phyloP scores from a whole-genome alignment of 2,113 vertebrate genomes.

The Lagenorhynchus albirostris region DNA sequence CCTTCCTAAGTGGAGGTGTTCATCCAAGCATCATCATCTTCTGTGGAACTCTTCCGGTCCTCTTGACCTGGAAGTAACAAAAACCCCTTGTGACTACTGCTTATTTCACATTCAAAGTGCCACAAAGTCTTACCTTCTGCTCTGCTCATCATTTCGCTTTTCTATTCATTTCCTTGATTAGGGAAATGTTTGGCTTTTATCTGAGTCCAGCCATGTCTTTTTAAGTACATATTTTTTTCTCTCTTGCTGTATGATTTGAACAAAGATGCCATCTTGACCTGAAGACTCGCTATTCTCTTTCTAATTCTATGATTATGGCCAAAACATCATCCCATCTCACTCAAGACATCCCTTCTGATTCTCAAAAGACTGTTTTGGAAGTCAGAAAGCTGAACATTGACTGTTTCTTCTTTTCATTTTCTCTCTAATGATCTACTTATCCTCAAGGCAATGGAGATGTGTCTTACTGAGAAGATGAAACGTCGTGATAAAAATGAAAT shows the following conservation, averaged over 20 bases:
- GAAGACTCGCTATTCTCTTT: neutral
- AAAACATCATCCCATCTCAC: neutral
- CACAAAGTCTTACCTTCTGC: neutral
- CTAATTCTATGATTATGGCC: neutral
- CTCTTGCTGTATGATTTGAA: neutral
- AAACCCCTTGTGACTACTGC: neutral
- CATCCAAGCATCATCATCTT: too few relatives aligned
- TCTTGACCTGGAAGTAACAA: neutral
- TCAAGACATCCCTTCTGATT: conserved; percentile 28
- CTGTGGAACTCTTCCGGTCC: neutral
- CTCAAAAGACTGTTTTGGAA: conserved; percentile 52
- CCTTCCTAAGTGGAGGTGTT: neutral
- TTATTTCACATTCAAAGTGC: neutral
- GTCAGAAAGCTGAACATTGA: conserved; percentile 27
- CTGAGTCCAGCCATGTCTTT: neutral
- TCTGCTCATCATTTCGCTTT: neutral
- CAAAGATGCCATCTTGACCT: conserved; percentile 18
- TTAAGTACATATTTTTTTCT: neutral
- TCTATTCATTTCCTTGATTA: neutral
- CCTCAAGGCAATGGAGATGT: conserved; percentile 52
- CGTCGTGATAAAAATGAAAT: conserved; percentile 32
- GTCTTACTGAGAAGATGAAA: conserved; percentile 53
- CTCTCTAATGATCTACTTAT: conserved; percentile 59
- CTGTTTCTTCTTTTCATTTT: conserved; percentile 40
- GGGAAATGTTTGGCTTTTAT: neutral